Evolutionary conservation across 2,888 invertebrate genomes (phyloP).

Genomic region (Hyles lineata): DNA sequence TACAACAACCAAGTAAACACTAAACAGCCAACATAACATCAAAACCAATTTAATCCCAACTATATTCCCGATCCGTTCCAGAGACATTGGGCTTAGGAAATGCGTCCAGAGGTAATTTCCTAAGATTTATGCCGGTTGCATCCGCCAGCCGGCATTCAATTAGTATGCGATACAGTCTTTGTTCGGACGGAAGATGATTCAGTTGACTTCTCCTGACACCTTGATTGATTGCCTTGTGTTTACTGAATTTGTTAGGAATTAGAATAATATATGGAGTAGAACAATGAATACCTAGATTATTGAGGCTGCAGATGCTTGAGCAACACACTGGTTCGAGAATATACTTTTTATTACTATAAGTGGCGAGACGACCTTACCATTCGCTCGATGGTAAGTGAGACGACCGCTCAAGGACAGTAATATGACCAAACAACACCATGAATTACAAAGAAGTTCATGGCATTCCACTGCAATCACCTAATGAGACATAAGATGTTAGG

Average conservation of each 20-base stretch:
- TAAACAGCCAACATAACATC: neutral
- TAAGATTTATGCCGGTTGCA: slow-evolving; percentile 42
- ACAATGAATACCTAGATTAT: neutral
- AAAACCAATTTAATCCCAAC: slow-evolving; percentile 11
- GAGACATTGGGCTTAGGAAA: slow-evolving; percentile 12
- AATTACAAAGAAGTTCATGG: too few relatives aligned
- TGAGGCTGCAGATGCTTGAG: too few relatives aligned
- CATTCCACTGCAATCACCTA: too few relatives aligned
- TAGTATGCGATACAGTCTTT: slow-evolving; percentile 38
- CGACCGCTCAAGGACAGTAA: too few relatives aligned
- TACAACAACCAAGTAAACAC: neutral
- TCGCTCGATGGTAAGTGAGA: too few relatives aligned
- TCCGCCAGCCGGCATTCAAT: slow-evolving; percentile 38
- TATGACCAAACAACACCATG: too few relatives aligned
- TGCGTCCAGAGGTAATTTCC: slow-evolving; percentile 35
- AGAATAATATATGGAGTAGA: neutral
- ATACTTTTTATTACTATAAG: too few relatives aligned
- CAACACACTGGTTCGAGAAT: too few relatives aligned
- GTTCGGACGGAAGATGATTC: slow-evolving; percentile 29
- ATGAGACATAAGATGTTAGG: too few relatives aligned
- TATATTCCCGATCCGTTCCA: slow-evolving; percentile 18
- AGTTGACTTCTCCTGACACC: slow-evolving; percentile 26
- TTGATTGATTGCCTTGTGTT: slow-evolving; percentile 27
- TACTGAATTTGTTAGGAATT: neutral
- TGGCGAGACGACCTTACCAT: too few relatives aligned